phyloP scores from a whole-genome alignment of 2,888 invertebrate genomes.

The Microctonus brassicae region DNA sequence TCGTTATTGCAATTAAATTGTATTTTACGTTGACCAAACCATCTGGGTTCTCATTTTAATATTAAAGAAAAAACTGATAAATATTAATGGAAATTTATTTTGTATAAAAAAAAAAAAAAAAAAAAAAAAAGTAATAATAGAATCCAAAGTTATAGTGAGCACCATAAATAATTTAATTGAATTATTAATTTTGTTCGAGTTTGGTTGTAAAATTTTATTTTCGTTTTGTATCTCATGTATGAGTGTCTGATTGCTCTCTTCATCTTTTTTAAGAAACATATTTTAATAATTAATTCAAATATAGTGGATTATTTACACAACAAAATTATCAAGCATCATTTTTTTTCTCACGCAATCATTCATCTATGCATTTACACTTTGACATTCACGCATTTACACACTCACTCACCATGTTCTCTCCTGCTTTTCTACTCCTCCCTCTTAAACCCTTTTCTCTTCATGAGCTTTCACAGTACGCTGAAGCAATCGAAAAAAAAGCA shows the following conservation, averaged over 20 bases:
- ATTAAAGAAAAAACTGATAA: no score
- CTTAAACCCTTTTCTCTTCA: conserved; percentile 31
- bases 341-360: conserved; percentile 1
- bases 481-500: conserved; percentile 40
- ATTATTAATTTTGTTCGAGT: background rate
- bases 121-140: background rate
- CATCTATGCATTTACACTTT: conserved; percentile 4
- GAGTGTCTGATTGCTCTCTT: background rate
- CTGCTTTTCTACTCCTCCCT: conserved; percentile 27
- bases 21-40: background rate
- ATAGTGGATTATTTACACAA: conserved; percentile 64
- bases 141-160: background rate
- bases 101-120: no score
- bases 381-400: conserved; percentile 19
- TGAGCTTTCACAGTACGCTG: conserved; percentile 43
- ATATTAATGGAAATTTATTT: no score
- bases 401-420: conserved; percentile 24
- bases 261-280: background rate
- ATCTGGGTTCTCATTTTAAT: background rate
- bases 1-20: background rate
- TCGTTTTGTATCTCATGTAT: background rate
- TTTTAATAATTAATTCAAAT: conserved; percentile 54
- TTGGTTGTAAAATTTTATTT: conserved; percentile 30
- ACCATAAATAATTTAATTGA: background rate
- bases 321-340: conserved; percentile 49